Percentiles rank a stretch among this genome's conserved stretches.
These are phyloP conservation scores for Hermaeophaga mercurialis DNA, from an alignment of 2,888 invertebrate species.

Conservation along the genomic window DNA sequence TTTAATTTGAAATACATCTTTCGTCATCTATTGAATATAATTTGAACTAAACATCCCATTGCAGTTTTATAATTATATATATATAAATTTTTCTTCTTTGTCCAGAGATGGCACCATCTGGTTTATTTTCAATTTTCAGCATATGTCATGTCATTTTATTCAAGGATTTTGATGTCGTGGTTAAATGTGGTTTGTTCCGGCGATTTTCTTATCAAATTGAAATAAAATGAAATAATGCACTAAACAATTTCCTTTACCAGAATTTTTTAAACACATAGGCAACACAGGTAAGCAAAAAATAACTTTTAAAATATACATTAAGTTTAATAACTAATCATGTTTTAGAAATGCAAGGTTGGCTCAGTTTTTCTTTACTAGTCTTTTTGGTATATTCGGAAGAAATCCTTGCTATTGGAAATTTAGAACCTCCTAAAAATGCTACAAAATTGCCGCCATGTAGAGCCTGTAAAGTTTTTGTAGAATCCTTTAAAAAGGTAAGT, in stretches of 20 bases:
- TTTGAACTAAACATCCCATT: too few species aligned
- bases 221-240: slow-evolving; percentile 3
- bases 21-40: too few species aligned
- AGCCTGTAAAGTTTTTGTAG: slow-evolving; percentile 74
- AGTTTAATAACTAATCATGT: not conserved
- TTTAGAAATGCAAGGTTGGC: slow-evolving; percentile 29
- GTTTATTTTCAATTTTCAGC: too few species aligned
- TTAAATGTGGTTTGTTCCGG: slow-evolving; percentile 1
- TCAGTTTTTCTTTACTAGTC: slow-evolving; percentile 18
- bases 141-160: not conserved
- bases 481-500: slow-evolving; percentile 71
- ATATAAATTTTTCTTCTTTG: too few species aligned
- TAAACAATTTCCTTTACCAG: not conserved
- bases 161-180: slow-evolving; percentile 1
- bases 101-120: too few species aligned
- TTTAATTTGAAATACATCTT: too few species aligned
- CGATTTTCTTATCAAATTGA: slow-evolving; percentile 10
- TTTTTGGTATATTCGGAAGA: slow-evolving; percentile 21
- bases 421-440: slow-evolving; percentile 32
- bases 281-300: slow-evolving; percentile 2
- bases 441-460: slow-evolving; percentile 70
- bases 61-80: too few species aligned
- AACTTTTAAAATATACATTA: not conserved
- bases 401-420: slow-evolving; percentile 25
- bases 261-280: not conserved